Evolutionary conservation across 2,797 vertebrate species (phyloP), one percentile per base, ranked within the genome.

Genomic region (Pempheris klunzingeri): DNA sequence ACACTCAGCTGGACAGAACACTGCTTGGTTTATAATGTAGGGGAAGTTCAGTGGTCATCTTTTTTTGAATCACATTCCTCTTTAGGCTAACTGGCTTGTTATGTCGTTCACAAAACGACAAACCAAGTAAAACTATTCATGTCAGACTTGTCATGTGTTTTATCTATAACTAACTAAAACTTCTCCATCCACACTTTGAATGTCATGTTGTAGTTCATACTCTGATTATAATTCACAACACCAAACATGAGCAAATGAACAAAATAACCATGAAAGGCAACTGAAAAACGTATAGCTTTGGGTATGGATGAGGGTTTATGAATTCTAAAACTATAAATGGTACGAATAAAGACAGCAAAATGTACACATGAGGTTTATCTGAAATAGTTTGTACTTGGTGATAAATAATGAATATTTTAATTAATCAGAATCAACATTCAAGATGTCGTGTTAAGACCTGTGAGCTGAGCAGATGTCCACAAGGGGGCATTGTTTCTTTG

Each of bases 1-100:
- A 13, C 41, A 13, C n/a, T 81, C n/a, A 36, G 70, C 67, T 50
- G 81, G 73, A 84, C 61, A 38, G 46, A 34, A 49, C 5, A 2
- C 46, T 2, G 66, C 69, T 68, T 14, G 1, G 41, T 9, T 64
- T 28, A 22, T 1, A 67, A n/a, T 4, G 43, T 4, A 18, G 12
- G 10, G 12, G 17, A 8, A 13, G 13, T 67, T 61, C 10, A 5
- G 7, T 3, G 61, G 5, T 50, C 5, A 3, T 28, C 14, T 34
- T 34, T 34, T 7, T 52, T 50, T 46, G 22, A 38, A 58, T 41
- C 13, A 22, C 55, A 39, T 39, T 47, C 3, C 3, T 52, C 5
- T 34, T 34, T 62, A 4, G 11, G 15, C 15, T 60, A 4, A 10
- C 5, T 2, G 12, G 13, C 26, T 22, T 22, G 41, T 30, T 22